phyloP scores from a whole-genome alignment of 1,140 invertebrate genomes.

The Acromyrmex heyeri region DNA sequence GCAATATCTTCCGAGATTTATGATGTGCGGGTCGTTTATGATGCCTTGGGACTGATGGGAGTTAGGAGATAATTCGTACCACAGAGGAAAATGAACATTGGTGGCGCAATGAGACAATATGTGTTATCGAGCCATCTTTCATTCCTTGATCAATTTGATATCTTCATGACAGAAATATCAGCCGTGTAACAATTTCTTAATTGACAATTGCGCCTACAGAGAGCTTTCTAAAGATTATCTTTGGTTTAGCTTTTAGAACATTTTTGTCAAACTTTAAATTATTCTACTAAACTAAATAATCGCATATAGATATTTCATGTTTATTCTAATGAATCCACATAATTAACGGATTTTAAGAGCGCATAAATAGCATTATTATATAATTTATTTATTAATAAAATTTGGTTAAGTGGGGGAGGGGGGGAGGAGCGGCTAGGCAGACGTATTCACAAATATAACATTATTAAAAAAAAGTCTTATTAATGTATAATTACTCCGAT shows the following conservation, averaged over 20 bases:
- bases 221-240: background rate
- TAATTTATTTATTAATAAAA: no score
- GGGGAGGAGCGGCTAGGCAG: no score
- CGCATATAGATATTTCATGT: background rate
- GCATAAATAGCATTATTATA: no score
- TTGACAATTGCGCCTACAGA: background rate
- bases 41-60: constrained; percentile 37
- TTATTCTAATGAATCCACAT: background rate
- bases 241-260: background rate
- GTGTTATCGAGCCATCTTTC: background rate
- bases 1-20: constrained; percentile 58
- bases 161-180: background rate
- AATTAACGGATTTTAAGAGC: background rate
- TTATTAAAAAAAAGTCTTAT: background rate
- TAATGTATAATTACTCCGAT: background rate
- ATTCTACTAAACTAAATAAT: background rate
- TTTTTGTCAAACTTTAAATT: background rate
- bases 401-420: no score
- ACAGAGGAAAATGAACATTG: background rate
- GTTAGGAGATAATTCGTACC: constrained; percentile 33
- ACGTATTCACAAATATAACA: background rate
- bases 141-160: background rate
- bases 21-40: constrained; percentile 50
- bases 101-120: background rate
- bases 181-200: background rate